Base-by-base conservation (phyloP, 2,888 invertebrate species). In the Scaptomyza tumidula region DNA sequence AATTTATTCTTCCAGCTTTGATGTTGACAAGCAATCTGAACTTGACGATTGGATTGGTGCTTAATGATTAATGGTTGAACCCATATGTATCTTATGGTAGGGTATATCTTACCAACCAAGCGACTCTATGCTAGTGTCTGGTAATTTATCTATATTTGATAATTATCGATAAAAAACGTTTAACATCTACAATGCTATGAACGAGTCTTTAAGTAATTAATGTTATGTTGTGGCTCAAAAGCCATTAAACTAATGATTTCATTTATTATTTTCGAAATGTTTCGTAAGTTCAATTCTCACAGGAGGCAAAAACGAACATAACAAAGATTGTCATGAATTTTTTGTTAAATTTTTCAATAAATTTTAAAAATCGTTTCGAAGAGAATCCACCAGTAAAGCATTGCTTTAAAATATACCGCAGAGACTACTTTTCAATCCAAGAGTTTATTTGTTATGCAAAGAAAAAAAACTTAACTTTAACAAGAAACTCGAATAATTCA, bases 271-370 rank as follows among this genome's bases (percentile, higher is more conserved):
- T 13, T n/a, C 5, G 2, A 39, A 4, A 0, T 19, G 1, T 9
- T 10, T 77, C 75, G 75, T 76, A 71, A 75, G 75, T 75, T 75
- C 76, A 95, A 96, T 95, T 95, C 96, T 96, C 96, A 95, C 95
- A 95, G 95, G 95, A 95, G 96, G 95, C 95, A 95, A 27, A 4
- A 0, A 10, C 5, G 11, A 7, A 0, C 10, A 5, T n/a, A 37
- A 37, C 2, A n/a, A n/a, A 3, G 9, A 16, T 16, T 41, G 7
- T 16, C 3, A 3, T 10, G 10, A 24, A 14, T 31, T 45, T 14
- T 11, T 24, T 0, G 7, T n/a, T 2, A 16, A 16, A 7, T 29
- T 39, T 37, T 16, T 16, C 0, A n/a, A 39, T n/a, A 6, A 37
- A 7, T 37, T 37, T 2, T 6, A n/a, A 6, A 2, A 37, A 2